A percentile compares a stretch with the other conserved stretches of the same genome.
phyloP scores from a whole-genome alignment of 2,888 invertebrate genomes.

The Auanema sp. region DNA sequence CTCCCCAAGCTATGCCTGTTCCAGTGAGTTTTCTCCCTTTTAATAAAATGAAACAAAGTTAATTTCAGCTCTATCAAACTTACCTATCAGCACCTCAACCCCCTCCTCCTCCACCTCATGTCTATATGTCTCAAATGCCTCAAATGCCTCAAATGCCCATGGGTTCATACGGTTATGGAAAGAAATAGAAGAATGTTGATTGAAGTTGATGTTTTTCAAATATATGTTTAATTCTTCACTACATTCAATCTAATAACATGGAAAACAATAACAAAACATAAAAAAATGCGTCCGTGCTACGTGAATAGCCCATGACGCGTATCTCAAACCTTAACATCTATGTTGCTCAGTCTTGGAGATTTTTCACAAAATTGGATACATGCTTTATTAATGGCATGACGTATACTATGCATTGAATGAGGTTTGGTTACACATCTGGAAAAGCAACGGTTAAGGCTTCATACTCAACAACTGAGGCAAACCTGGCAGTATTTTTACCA shows the following conservation, averaged over 20 bases:
- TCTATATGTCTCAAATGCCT: constrained; percentile 8
- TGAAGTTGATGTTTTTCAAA: too few relatives aligned
- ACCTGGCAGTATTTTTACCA: constrained; percentile 54
- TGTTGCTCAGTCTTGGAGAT: constrained; percentile 1
- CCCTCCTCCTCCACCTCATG: constrained; percentile 9
- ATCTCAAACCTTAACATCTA: constrained; percentile 8
- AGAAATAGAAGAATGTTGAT: too few relatives aligned
- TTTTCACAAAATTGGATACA: background rate
- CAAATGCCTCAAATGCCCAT: constrained; percentile 1
- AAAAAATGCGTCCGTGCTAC: too few relatives aligned
- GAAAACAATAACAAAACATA: too few relatives aligned
- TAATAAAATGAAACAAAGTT: too few relatives aligned
- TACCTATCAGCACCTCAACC: constrained; percentile 5
- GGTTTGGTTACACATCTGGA: background rate
- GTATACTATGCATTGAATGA: constrained; percentile 5
- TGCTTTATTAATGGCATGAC: constrained; percentile 1
- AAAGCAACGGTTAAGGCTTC: constrained; percentile 2
- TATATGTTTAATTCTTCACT: too few relatives aligned
- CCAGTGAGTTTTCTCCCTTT: background rate
- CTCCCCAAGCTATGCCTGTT: too few relatives aligned
- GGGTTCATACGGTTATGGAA: too few relatives aligned
- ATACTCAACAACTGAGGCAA: too few relatives aligned
- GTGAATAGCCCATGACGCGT: background rate
- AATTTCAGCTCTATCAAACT: too few relatives aligned
- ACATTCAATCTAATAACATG: too few relatives aligned